phyloP scores from a whole-genome alignment of 2,113 vertebrate genomes.

The Isurus oxyrinchus region DNA sequence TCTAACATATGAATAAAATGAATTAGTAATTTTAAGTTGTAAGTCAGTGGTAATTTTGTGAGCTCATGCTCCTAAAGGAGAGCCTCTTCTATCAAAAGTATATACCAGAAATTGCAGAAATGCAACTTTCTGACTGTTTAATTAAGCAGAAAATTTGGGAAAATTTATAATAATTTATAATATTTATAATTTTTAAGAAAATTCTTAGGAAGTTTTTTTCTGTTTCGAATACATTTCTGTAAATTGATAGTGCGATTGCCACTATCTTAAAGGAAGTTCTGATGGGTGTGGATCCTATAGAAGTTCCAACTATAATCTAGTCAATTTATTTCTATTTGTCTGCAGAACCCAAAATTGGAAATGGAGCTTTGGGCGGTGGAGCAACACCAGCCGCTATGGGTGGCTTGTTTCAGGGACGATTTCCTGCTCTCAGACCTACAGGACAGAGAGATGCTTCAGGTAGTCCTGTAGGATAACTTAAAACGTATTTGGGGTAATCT shows the following conservation, averaged over 20 bases:
- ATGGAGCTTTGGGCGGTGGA: slow-evolving; percentile 48
- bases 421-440: slow-evolving; percentile 78
- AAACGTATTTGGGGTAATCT: neutral
- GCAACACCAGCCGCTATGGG: slow-evolving; percentile 62
- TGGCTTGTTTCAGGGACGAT: slow-evolving; percentile 86
- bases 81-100: neutral
- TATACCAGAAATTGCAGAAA: neutral
- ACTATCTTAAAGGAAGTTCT: neutral
- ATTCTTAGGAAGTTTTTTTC: neutral
- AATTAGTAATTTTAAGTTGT: neutral
- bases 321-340: neutral
- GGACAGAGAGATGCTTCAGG: slow-evolving; percentile 76
- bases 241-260: neutral
- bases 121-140: neutral
- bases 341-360: slow-evolving; percentile 63
- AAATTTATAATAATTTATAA: neutral
- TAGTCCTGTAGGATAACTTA: slow-evolving; percentile 44
- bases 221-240: neutral
- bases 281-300: neutral
- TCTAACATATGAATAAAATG: neutral
- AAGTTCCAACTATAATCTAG: slow-evolving; percentile 27
- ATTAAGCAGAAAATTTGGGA: neutral
- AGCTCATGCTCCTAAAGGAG: neutral
- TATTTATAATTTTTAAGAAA: neutral
- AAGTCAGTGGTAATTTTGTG: neutral